Evolutionary conservation across 2,888 invertebrate genomes (phyloP).

Genomic region (Monoplex corrugatus): DNA sequence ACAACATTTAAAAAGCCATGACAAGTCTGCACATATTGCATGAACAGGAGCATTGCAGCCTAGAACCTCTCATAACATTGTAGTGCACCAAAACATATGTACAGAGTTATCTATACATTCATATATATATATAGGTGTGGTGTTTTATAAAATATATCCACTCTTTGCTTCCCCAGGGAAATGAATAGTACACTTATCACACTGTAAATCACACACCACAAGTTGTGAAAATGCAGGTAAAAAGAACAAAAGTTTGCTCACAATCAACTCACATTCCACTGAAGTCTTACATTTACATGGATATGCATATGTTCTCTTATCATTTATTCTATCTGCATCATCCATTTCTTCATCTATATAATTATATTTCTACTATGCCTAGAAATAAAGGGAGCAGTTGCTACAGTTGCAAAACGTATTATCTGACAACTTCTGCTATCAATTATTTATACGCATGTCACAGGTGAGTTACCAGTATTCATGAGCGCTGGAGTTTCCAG

Average conservation of each 20-base stretch:
- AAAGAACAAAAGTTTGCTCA: not conserved
- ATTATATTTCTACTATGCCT: too few species aligned
- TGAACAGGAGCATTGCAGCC: constrained; percentile 25
- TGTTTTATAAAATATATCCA: constrained; percentile 25
- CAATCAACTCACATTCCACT: constrained; percentile 20
- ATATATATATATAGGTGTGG: constrained; percentile 3
- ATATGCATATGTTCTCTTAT: too few species aligned
- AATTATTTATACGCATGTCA: too few species aligned
- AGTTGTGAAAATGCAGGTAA: not conserved
- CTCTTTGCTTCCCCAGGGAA: constrained; percentile 9
- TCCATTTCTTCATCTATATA: too few species aligned
- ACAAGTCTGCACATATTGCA: constrained; percentile 20
- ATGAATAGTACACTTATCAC: not conserved
- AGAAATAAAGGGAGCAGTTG: not conserved
- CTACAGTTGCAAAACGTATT: too few species aligned
- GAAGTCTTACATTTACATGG: too few species aligned
- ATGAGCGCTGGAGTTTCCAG: too few species aligned
- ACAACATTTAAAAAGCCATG: not conserved
- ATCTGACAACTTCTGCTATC: too few species aligned
- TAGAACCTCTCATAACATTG: not conserved
- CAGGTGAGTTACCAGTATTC: too few species aligned
- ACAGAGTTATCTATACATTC: not conserved
- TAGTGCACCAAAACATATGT: constrained; percentile 6
- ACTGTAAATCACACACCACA: not conserved
- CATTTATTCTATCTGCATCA: too few species aligned